These are phyloP conservation scores for Epizoanthus ramosus DNA, from an alignment of 92 coral and sea anemone genomes.

Conservation along the genomic window DNA sequence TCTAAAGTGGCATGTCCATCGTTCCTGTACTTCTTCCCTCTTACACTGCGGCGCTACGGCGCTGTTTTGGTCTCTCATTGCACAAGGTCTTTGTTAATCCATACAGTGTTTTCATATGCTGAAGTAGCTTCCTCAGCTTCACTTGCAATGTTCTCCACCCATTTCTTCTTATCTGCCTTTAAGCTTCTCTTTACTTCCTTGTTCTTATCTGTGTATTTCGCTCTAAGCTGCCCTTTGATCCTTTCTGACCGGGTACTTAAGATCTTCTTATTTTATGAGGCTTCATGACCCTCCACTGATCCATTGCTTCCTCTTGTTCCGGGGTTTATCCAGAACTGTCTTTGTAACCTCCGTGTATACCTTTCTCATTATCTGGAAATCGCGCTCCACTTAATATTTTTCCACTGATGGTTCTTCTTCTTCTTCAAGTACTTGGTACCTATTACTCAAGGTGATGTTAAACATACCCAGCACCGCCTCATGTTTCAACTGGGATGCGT, in stretches of 20 bases:
- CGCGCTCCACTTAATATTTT: background rate
- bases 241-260: constrained; percentile 8
- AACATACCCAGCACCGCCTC: background rate
- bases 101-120: constrained; percentile 20
- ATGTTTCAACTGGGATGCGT: constrained; percentile 6
- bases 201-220: constrained; percentile 42
- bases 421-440: constrained; percentile 6
- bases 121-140: constrained; percentile 18
- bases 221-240: constrained; percentile 34
- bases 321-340: background rate
- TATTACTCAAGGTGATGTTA: background rate
- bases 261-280: no score
- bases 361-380: background rate
- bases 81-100: constrained; percentile 12
- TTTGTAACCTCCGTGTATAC: background rate
- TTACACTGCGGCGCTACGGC: constrained; percentile 15
- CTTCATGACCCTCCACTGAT: no score
- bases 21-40: constrained; percentile 25
- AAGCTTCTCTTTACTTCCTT: constrained; percentile 34
- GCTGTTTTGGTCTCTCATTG: constrained; percentile 23
- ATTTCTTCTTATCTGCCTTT: constrained; percentile 5
- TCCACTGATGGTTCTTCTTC: constrained; percentile 11
- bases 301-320: no score
- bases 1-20: constrained; percentile 33
- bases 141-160: constrained; percentile 15